phyloP scores from a whole-genome alignment of 2,113 vertebrate species.

The Paramormyrops kingsleyae region DNA sequence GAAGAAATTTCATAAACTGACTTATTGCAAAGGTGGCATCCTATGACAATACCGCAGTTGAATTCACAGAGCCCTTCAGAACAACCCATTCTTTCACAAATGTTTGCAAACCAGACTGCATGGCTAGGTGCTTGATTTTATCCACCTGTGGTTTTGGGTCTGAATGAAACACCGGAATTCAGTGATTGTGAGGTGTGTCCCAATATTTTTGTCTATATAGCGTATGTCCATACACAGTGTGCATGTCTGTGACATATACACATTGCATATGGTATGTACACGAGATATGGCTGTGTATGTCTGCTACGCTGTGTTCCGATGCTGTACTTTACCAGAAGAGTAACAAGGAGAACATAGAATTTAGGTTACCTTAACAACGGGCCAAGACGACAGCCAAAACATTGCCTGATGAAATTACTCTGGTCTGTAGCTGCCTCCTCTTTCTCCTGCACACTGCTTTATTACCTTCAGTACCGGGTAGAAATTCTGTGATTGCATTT shows the following conservation, averaged over 20 bases:
- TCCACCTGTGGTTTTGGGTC: neutral
- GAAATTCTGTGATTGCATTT: slow-evolving; percentile 8
- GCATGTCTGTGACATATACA: neutral
- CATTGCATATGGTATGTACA: neutral
- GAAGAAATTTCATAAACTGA: neutral
- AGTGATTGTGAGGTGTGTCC: neutral
- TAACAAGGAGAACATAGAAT: neutral
- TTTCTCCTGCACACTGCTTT: neutral
- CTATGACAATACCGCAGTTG: neutral
- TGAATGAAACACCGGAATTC: neutral
- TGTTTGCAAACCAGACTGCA: neutral
- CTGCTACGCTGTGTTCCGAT: neutral
- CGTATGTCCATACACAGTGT: neutral
- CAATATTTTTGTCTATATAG: neutral
- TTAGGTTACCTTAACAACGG: neutral
- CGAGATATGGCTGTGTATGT: neutral
- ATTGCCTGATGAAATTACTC: neutral
- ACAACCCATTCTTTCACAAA: neutral
- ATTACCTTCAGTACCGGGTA: neutral
- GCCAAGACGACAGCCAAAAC: neutral
- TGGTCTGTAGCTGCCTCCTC: neutral
- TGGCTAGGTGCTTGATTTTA: neutral
- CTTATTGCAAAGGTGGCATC: neutral
- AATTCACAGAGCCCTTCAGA: neutral
- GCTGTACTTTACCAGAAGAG: neutral